Conservation (phyloP, 2,797 vertebrate genomes). For the Melanotaenia pygmaea region DNA sequence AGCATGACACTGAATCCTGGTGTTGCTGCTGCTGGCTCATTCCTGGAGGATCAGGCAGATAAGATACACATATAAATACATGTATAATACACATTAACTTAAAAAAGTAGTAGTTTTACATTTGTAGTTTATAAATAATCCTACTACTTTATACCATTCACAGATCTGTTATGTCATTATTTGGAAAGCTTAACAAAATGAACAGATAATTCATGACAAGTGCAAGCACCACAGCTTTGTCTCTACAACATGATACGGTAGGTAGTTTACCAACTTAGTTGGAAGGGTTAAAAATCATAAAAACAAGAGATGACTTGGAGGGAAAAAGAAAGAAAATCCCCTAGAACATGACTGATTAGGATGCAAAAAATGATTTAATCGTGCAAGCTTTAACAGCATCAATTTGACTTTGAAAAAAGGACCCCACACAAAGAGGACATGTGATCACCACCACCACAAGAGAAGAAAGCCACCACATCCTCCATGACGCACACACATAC, state of each 20-base stretch:
- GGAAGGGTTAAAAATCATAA: background rate
- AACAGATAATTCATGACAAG: background rate
- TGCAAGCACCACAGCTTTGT: background rate
- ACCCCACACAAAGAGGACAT: background rate
- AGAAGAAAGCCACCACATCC: background rate
- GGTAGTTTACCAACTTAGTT: constrained; percentile 9
- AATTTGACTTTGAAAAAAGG: background rate
- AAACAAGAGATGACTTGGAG: background rate
- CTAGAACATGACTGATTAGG: no score
- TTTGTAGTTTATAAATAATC: background rate
- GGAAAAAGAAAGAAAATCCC: background rate
- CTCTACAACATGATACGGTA: background rate
- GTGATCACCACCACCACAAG: constrained; percentile 13
- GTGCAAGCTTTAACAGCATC: background rate
- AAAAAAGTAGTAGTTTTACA: background rate
- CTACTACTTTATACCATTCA: background rate
- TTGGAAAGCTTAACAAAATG: background rate
- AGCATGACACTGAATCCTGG: constrained; percentile 86
- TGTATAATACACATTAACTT: no score
- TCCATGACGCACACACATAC: constrained; percentile 27
- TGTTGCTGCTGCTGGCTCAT: constrained; percentile 93
- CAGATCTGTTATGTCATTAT: background rate
- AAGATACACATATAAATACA: background rate
- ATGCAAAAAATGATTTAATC: background rate
- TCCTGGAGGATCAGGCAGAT: constrained; percentile 71